Conservation (phyloP, 2,888 invertebrate genomes). For the Oligia strigilis region DNA sequence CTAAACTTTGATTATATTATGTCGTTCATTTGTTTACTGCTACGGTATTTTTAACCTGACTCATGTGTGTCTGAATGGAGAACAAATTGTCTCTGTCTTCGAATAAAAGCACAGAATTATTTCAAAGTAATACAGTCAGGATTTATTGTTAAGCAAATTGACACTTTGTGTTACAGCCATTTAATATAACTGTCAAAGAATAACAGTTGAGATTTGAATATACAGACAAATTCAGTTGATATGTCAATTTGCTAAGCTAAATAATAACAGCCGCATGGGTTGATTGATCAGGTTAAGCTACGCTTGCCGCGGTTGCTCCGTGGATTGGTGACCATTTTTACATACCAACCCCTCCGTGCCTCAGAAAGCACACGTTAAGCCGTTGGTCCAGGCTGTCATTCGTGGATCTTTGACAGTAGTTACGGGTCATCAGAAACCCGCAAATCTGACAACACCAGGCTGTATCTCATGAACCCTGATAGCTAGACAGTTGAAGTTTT, state of each 20-base stretch:
- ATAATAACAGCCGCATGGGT: too few species aligned
- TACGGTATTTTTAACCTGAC: conserved; percentile 26
- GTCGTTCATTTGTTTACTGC: conserved; percentile 34
- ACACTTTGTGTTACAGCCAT: neutral
- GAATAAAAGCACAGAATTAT: neutral
- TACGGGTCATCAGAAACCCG: too few species aligned
- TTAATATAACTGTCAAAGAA: neutral
- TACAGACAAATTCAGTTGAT: neutral
- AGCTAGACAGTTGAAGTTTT: too few species aligned
- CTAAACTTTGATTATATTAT: conserved; percentile 39
- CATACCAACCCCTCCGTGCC: too few species aligned
- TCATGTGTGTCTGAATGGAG: conserved; percentile 1
- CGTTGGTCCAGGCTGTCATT: too few species aligned
- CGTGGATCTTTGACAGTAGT: too few species aligned
- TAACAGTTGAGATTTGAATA: neutral
- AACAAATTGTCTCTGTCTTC: conserved; percentile 1
- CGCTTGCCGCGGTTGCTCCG: too few species aligned
- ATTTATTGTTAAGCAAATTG: neutral
- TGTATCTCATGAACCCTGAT: too few species aligned
- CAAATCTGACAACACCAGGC: too few species aligned
- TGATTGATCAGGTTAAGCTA: too few species aligned
- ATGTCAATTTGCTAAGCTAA: neutral
- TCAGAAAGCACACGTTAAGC: too few species aligned
- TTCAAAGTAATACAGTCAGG: neutral
- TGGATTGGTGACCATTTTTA: too few species aligned